A percentile compares a stretch with the other conserved stretches of the same genome.
These are phyloP conservation scores for Clistopyga incitator DNA, from an alignment of 2,888 invertebrate genomes.

Conservation along the genomic window DNA sequence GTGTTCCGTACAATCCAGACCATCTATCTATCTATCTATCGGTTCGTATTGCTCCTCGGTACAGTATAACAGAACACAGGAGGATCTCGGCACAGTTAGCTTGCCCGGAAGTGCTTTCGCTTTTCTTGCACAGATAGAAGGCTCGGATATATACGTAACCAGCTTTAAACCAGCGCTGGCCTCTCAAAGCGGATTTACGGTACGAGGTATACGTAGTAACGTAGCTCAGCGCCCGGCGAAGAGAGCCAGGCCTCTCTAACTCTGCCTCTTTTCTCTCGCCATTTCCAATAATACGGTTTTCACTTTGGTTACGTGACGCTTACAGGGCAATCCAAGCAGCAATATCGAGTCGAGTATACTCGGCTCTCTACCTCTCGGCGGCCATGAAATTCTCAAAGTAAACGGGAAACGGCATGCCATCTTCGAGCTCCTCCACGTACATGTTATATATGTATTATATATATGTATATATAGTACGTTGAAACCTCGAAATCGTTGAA, in stretches of 20 bases:
- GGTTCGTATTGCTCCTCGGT: not conserved
- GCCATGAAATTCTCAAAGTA: slow-evolving; percentile 26
- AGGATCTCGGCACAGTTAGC: slow-evolving; percentile 41
- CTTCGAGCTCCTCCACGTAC: not conserved
- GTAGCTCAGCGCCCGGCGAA: not conserved
- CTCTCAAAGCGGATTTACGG: slow-evolving; percentile 64
- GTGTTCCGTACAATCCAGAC: slow-evolving; percentile 4
- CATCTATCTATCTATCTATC: not conserved
- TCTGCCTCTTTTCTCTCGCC: slow-evolving; percentile 47
- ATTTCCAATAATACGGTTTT: slow-evolving; percentile 58
- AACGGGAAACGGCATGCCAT: slow-evolving; percentile 5
- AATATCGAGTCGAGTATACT: slow-evolving; percentile 33
- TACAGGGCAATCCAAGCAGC: slow-evolving; percentile 31
- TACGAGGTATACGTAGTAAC: slow-evolving; percentile 9
- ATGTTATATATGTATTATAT: not conserved
- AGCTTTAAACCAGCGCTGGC: slow-evolving; percentile 52
- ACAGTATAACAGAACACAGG: not conserved
- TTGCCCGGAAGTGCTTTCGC: slow-evolving; percentile 68
- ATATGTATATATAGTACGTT: not conserved
- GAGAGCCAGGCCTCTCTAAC: slow-evolving; percentile 32
- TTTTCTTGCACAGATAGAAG: slow-evolving; percentile 60
- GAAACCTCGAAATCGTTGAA: not conserved
- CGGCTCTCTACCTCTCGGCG: slow-evolving; percentile 5
- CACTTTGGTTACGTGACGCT: slow-evolving; percentile 57
- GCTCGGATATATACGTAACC: slow-evolving; percentile 36